Evolutionary conservation across 2,113 vertebrate genomes (phyloP), one percentile per base, ranked within the genome.

Genomic region (Patagioenas fasciata): DNA sequence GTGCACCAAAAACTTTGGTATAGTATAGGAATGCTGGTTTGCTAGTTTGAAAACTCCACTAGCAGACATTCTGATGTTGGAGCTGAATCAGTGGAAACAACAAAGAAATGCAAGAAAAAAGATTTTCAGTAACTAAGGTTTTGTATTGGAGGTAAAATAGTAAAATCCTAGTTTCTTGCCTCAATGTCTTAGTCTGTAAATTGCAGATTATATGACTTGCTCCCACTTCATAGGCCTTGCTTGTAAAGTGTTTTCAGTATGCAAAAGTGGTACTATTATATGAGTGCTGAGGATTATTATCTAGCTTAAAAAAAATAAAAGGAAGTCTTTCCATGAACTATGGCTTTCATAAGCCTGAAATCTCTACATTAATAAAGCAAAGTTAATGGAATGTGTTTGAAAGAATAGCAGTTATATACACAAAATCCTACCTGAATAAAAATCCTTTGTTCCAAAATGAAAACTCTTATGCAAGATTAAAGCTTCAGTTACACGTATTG

Each of bases 351-450:
- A 96, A 83, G 1, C 26, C 11, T 80, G 26, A 78, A 86, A 48
- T 71, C 1, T 75, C 79, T 56, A 17, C 12, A 74, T 78, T 87
- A 82, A 51, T 86, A 70, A 67, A 96, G 40, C 42, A 73, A 66
- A 85, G 19, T 85, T 82, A 82, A 66, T 88, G 47, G 31, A 78
- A 83, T 66, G 57, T 66, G 9, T 75, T 80, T 91, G 42, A 94
- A 94, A 67, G 50, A 79, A 42, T 44, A 77, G 20, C 85, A 93
- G 54, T 91, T 96, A 95, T 38, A 83, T 60, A 50, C 14, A 17
- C 38, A 93, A 78, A 92, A 91, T 75, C 74, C 80, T 53, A 54
- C 23, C 48, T 92, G 20, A 11, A 54, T 81, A 65, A 94, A 95
- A 88, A 66, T 61, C 13, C 16, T 73, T 56, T 18, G 36, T 84